Evolutionary conservation across 2,888 invertebrate species (phyloP).

Genomic region (Drosophila pegasa): DNA sequence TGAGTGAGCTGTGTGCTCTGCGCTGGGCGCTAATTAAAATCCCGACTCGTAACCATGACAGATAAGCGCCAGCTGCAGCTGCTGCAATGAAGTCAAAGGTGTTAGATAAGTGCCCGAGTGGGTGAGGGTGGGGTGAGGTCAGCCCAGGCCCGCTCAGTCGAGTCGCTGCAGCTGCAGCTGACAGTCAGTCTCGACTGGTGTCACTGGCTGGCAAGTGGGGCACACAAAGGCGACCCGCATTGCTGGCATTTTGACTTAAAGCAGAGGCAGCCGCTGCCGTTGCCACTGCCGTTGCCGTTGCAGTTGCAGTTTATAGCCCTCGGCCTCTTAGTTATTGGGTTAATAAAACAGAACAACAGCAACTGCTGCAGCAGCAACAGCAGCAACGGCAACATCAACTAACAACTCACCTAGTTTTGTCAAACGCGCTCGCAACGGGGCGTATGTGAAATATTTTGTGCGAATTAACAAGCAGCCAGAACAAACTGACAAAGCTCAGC

Average conservation of each 20-base stretch:
- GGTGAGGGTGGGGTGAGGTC: too few relatives aligned
- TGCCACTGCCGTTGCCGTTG: background rate
- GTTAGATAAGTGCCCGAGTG: conserved; percentile 66
- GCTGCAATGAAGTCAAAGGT: conserved; percentile 71
- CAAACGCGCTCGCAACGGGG: conserved; percentile 38
- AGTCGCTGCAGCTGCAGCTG: conserved; percentile 62
- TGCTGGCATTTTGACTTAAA: conserved; percentile 68
- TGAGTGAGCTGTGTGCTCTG: conserved; percentile 33
- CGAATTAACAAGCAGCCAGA: conserved; percentile 70
- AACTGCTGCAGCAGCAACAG: conserved; percentile 19
- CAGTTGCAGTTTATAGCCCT: conserved; percentile 31
- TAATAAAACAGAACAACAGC: conserved; percentile 72
- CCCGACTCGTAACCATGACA: conserved; percentile 73
- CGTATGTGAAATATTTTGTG: conserved; percentile 69
- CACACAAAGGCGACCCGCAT: conserved; percentile 72
- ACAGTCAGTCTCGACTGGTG: conserved; percentile 34
- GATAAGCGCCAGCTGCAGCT: conserved; percentile 60
- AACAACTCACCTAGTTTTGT: conserved; percentile 64
- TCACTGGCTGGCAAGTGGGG: conserved; percentile 62
- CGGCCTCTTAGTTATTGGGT: conserved; percentile 74
- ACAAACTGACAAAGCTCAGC: conserved; percentile 22
- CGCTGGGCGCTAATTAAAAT: conserved; percentile 72
- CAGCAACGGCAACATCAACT: conserved; percentile 25
- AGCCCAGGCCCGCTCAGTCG: too few relatives aligned
- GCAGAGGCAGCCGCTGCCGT: conserved; percentile 26